Base-by-base conservation (phyloP, 2,113 vertebrate species). In the Puntigrus tetrazona region DNA sequence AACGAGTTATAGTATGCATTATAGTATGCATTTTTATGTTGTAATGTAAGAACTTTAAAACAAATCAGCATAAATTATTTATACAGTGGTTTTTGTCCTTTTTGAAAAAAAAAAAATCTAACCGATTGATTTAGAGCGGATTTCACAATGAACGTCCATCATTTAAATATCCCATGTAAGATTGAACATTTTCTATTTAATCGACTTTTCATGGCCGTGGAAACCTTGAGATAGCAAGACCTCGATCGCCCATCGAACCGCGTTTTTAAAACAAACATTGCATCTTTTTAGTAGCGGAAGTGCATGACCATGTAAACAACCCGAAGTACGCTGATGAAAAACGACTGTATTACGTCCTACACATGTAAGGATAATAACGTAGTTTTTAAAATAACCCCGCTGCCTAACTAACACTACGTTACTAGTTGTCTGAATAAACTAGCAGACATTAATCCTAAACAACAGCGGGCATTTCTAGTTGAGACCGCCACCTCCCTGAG, bases 261-360 rank as follows among this genome's bases (percentile, higher is more conserved):
- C 25, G 36, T 63, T 43, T 34, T 55, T 36, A 34, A 52, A 77
- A 76, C n/a, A 61, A 59, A 61, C 9, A 1, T 18, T 38, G 13
- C 55, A 78, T 78, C 36, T 41, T 79, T 61, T 16, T 43, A n/a
- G 55, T 11, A 79, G 36, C 77, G 57, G 55, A 79, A 79, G 36
- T 63, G 7, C 20, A 57, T 36, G 74, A 4, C 22, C 3, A 78
- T 59, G 20, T 18, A 78, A 78, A 59, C 75, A 78, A 57, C 16
- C 50, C 75, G 34, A 78, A 57, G 22, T 59, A 25, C 22, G 73
- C 38, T 10, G 22, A n/a, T 76, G 1, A 29, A 27, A 47, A 29
- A 7, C 38, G 25, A 27, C 5, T 14, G 27, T 52, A 31, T 13
- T n/a, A n/a, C 52, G 7, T 34, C 20, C 20, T n/a, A 20, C n/a